Base-by-base conservation (phyloP, 1,140 invertebrate species). In the Bombus waltoni region DNA sequence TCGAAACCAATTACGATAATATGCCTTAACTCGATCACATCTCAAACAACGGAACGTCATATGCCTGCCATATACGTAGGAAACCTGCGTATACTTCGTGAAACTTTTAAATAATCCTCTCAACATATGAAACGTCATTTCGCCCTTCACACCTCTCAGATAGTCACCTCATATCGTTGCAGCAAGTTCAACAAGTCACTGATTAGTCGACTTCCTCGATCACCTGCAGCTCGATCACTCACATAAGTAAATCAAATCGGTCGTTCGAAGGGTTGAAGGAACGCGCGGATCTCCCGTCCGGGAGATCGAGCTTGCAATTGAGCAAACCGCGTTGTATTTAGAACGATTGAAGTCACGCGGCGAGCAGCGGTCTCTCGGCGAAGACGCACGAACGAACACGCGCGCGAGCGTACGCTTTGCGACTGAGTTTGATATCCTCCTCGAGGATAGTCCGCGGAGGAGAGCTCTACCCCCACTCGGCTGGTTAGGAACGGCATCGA, bases 351-450 rank as follows among this genome's bases (percentile, higher is more conserved):
- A 35, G 65, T 28, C 44, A 74, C 84, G 66, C n/a, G 75, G 73
- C 66, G 73, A 72, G 38, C n/a, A 57, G 10, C 22, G 47, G 0
- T 35, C 9, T 22, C 22, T 25, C 18, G 8, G 22, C 2, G 65
- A 65, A 38, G 22, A 74, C 57, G 47, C 66, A 28, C 66, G 59
- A 72, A 81, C 44, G 15, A 75, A 78, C 85, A 82, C 75, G 73
- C 89, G 88, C 86, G 88, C 84, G 88, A 87, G 87, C 85, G 85
- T 87, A 88, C 90, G 89, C 81, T 87, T 90, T 83, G 89, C 90
- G 87, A 91, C 90, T 91, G 89, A 91, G 87, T 90, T 90, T 90
- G 86, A 90, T 88, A 89, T 86, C 88, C 86, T 82, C 86, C 42
- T 47, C 86, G 87, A 90, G 88, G 88, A 88, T 87, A 89, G 89